A percentile compares a stretch with the other conserved stretches of the same genome.
These are phyloP conservation scores for Agrochola lota DNA, from an alignment of 2,888 invertebrate species.

Conservation along the genomic window DNA sequence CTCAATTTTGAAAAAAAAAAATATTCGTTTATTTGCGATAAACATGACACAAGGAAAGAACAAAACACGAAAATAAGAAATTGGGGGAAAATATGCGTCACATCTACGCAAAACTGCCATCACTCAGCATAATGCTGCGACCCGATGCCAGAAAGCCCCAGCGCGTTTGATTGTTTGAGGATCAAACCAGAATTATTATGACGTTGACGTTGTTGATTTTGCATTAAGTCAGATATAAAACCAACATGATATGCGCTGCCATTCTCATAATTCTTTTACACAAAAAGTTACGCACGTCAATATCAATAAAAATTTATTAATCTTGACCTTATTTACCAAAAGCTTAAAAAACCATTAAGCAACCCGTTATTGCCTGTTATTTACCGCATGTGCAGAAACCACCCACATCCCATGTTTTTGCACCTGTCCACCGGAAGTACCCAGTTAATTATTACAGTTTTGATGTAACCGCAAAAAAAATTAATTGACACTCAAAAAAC, in stretches of 20 bases:
- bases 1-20: background rate
- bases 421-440: constrained; percentile 65
- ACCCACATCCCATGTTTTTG: constrained; percentile 53
- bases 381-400: constrained; percentile 55
- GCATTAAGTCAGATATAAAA: too few relatives aligned
- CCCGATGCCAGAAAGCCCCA: too few relatives aligned
- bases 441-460: constrained; percentile 61
- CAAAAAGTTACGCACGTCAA: background rate
- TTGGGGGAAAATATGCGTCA: too few relatives aligned
- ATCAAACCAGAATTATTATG: background rate
- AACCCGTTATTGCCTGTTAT: too few relatives aligned
- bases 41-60: too few relatives aligned
- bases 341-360: constrained; percentile 19
- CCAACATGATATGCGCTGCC: background rate
- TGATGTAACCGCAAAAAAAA: constrained; percentile 52
- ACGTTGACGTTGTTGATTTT: background rate
- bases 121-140: too few relatives aligned
- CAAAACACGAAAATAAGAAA: too few relatives aligned
- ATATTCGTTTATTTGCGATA: too few relatives aligned
- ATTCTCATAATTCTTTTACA: background rate
- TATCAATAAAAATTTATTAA: constrained; percentile 16
- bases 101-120: too few relatives aligned
- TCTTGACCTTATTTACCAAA: constrained; percentile 26
- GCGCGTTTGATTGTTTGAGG: background rate
- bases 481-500: constrained; percentile 31